phyloP scores from a whole-genome alignment of 2,113 vertebrate genomes.

The Podarcis cretensis region DNA sequence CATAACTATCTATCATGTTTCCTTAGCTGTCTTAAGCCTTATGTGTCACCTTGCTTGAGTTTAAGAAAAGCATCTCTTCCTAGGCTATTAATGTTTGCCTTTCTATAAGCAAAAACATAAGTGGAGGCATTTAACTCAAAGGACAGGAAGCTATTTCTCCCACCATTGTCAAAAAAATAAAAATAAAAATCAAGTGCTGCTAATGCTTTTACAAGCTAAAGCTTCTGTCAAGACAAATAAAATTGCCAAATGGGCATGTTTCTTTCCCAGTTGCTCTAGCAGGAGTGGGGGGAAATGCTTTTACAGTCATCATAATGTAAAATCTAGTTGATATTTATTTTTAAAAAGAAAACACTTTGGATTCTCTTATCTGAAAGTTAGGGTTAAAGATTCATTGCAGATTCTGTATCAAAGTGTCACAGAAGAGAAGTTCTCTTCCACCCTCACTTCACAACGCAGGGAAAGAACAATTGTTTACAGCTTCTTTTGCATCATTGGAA shows the following conservation, averaged over 20 bases:
- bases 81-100: slow-evolving; percentile 50
- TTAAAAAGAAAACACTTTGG: slow-evolving; percentile 19
- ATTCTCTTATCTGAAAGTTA: slow-evolving; percentile 48
- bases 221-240: slow-evolving; percentile 44
- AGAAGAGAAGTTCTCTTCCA: slow-evolving; percentile 28
- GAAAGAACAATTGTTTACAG: background rate
- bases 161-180: too few species aligned
- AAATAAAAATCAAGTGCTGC: slow-evolving; percentile 42
- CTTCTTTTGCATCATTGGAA: slow-evolving; percentile 12
- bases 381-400: slow-evolving; percentile 34
- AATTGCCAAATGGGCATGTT: slow-evolving; percentile 35
- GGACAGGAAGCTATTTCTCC: slow-evolving; percentile 47
- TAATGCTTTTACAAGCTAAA: slow-evolving; percentile 65
- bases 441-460: background rate
- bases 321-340: slow-evolving; percentile 56
- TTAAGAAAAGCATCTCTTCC: slow-evolving; percentile 63
- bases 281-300: slow-evolving; percentile 36
- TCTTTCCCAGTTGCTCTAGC: slow-evolving; percentile 41
- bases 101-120: slow-evolving; percentile 36
- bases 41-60: slow-evolving; percentile 71
- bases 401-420: slow-evolving; percentile 22
- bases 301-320: slow-evolving; percentile 29
- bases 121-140: slow-evolving; percentile 39
- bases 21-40: slow-evolving; percentile 69
- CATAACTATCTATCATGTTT: slow-evolving; percentile 68